A percentile compares a stretch with the other conserved stretches of the same genome.
These are phyloP conservation scores for Capitulum mitella DNA, from an alignment of 2,888 invertebrate genomes.

Conservation along the genomic window DNA sequence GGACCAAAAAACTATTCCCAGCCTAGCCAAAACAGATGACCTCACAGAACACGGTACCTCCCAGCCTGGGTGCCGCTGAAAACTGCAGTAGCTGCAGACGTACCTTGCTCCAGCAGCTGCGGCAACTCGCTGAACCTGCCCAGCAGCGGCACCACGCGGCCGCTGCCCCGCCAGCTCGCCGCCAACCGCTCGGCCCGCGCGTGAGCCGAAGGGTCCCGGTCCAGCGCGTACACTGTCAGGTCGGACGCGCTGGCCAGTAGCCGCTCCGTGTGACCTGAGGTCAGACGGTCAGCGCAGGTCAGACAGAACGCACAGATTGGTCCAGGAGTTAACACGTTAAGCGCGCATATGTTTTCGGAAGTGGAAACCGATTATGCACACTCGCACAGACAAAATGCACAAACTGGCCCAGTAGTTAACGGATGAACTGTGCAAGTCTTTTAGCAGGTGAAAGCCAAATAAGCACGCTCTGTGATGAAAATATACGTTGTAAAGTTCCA, in stretches of 20 bases:
- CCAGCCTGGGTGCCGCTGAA: conserved; percentile 11
- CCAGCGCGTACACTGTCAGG: conserved; percentile 68
- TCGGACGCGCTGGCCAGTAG: conserved; percentile 59
- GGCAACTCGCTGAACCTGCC: conserved; percentile 85
- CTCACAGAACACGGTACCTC: conserved; percentile 43
- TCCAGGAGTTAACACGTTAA: no score
- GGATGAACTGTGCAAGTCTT: no score
- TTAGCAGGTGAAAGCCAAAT: no score
- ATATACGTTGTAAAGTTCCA: no score
- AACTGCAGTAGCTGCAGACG: conserved; percentile 41
- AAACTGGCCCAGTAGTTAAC: no score
- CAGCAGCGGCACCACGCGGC: conserved; percentile 64
- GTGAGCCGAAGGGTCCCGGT: conserved; percentile 77
- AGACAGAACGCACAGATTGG: no score
- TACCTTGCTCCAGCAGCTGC: conserved; percentile 53
- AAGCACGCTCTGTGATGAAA: no score
- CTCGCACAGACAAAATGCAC: no score
- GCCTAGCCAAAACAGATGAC: no score
- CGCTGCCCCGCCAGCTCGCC: conserved; percentile 54
- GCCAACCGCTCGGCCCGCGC: conserved; percentile 59
- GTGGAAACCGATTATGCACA: no score
- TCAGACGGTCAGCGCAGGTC: conserved; percentile 58
- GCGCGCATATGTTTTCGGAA: no score
- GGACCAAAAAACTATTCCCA: no score
- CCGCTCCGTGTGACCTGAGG: conserved; percentile 81